These are phyloP conservation scores for Strix uralensis DNA, from an alignment of 2,113 vertebrate species.

Conservation along the genomic window DNA sequence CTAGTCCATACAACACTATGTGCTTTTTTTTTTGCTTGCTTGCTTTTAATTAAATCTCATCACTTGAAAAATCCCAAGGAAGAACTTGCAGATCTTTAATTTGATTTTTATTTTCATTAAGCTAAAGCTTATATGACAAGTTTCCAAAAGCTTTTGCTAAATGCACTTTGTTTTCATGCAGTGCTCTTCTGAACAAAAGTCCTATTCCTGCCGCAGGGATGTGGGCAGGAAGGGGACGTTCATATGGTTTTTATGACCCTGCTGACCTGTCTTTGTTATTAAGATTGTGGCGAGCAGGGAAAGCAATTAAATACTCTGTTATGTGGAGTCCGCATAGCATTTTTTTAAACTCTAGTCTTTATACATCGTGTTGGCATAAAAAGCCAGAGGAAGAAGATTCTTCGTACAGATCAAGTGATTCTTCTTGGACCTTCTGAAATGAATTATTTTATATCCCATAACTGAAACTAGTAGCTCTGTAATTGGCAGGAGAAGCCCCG, in stretches of 20 bases:
- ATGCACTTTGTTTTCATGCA: not conserved
- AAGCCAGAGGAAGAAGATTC: slow-evolving; percentile 17
- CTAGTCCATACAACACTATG: not conserved
- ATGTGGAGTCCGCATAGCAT: not conserved
- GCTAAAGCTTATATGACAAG: not conserved
- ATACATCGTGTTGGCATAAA: not conserved
- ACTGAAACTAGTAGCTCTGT: slow-evolving; percentile 61
- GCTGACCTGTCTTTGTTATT: not conserved
- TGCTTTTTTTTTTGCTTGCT: not conserved
- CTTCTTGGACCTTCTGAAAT: slow-evolving; percentile 54
- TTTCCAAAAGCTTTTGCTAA: slow-evolving; percentile 6
- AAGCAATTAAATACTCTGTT: not conserved
- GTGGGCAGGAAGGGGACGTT: not conserved
- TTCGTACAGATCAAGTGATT: slow-evolving; percentile 22
- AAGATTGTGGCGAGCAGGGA: not conserved
- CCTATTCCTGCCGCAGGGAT: not conserved
- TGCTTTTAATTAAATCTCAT: slow-evolving; percentile 34
- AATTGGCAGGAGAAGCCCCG: slow-evolving; percentile 65
- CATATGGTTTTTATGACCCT: not conserved
- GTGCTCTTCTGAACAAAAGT: not conserved
- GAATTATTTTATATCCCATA: slow-evolving; percentile 62
- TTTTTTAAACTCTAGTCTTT: not conserved
- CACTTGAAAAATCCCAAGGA: slow-evolving; percentile 34
- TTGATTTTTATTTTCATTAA: slow-evolving; percentile 40
- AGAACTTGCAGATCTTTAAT: not conserved